Evolutionary conservation across 1,140 invertebrate species (phyloP).

Genomic region (Hycleus cichorii): DNA sequence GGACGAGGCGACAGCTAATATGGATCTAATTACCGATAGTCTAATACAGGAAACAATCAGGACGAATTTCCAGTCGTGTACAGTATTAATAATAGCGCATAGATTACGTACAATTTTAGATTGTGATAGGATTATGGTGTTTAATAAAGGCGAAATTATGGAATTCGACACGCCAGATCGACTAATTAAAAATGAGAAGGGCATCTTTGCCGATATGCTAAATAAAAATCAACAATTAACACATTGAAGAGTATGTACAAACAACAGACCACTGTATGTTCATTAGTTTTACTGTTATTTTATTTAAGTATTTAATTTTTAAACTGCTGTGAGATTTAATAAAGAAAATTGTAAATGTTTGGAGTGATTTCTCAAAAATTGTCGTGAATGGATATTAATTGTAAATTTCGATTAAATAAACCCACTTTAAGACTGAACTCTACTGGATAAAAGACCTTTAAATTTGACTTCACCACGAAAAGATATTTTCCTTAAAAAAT

Average conservation of each 20-base stretch:
- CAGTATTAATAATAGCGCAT: slow-evolving; percentile 79
- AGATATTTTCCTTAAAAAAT: no score
- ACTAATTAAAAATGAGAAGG: slow-evolving; percentile 38
- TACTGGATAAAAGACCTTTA: no score
- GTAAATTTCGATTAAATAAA: no score
- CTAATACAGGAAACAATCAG: slow-evolving; percentile 63
- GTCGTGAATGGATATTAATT: no score
- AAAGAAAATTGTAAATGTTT: no score
- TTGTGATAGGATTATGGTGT: slow-evolving; percentile 32
- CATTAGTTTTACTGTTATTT: no score
- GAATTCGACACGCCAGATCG: slow-evolving; percentile 33
- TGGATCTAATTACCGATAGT: slow-evolving; percentile 60
- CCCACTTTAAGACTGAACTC: no score
- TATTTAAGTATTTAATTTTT: no score
- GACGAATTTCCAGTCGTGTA: slow-evolving; percentile 62
- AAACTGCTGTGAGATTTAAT: no score
- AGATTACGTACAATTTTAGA: slow-evolving; percentile 70
- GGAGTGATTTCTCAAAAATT: no score
- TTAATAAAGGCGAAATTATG: slow-evolving; percentile 29
- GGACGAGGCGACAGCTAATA: slow-evolving; percentile 69
- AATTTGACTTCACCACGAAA: no score
- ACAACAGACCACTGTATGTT: background rate
- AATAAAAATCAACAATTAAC: slow-evolving; percentile 83
- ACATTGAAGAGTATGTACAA: slow-evolving; percentile 60
- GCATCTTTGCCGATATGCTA: slow-evolving; percentile 65